Base-by-base conservation (phyloP, 2,888 invertebrate species). In the Gymnocheta viridis region DNA sequence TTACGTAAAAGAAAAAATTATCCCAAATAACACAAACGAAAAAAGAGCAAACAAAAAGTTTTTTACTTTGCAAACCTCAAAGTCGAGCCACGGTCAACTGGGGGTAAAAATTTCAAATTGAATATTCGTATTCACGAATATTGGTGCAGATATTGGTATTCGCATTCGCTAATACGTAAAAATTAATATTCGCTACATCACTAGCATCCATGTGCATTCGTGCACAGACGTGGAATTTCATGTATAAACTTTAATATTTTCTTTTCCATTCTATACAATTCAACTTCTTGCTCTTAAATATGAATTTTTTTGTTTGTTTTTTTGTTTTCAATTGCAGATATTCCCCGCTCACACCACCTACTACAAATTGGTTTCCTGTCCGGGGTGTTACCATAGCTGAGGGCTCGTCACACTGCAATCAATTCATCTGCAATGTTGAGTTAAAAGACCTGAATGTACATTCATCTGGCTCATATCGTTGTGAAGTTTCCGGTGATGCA, bases 401-500 rank as follows among this genome's bases (percentile, higher is more conserved):
- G 69, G 90, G 91, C 83, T 91, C 92, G 83, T 90, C 90, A 86
- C 90, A 90, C 86, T 92, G 92, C 88, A 92, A 92, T 89, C 90
- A 92, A 89, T 91, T 91, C 88, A 91, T 91, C 85, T 92, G 92
- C 86, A 91, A 91, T 85, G 90, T 92, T 76, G 91, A 92, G 86
- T 87, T 92, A 85, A 91, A 91, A 86, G 89, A 91, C 81, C 88
- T 92, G 38, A 91, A 89, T 81, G 87, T 87, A 82, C 88, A 89
- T 78, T 91, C 92, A 69, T 90, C 91, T 29, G 94, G 94, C 17
- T 93, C 93, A 44, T 94, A 94, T 89, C 91, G 94, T 70, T 94
- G 94, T 88, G 94, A 94, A 89, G 93, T 94, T 60, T 94, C 94
- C 85, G 93, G 93, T 82, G 94, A 94, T 90, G 93, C 93, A 29